Evolutionary conservation across 2,888 invertebrate species (phyloP).

Genomic region (Tenthredo mesomela): DNA sequence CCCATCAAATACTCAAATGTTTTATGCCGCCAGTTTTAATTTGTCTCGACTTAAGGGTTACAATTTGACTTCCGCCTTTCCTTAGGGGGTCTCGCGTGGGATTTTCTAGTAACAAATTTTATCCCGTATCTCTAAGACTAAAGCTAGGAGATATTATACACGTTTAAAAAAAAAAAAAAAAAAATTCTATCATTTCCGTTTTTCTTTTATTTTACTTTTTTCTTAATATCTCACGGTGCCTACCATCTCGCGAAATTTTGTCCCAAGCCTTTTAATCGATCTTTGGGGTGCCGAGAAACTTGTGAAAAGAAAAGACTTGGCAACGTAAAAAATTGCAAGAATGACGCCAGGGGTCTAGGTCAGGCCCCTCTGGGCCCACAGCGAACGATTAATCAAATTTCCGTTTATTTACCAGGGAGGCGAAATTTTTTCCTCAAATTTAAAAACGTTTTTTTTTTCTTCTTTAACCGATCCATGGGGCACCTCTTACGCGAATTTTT

Average conservation of each 20-base stretch:
- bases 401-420: conserved; percentile 64
- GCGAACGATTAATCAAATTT: conserved; percentile 73
- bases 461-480: not conserved
- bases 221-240: conserved; percentile 44
- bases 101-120: conserved; percentile 5
- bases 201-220: conserved; percentile 32
- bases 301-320: conserved; percentile 30
- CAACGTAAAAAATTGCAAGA: conserved; percentile 49
- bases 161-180: not conserved
- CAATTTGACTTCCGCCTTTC: conserved; percentile 46
- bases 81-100: conserved; percentile 48
- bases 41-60: conserved; percentile 49
- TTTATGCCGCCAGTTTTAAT: conserved; percentile 48
- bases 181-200: conserved; percentile 44
- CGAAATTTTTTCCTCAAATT: conserved; percentile 47
- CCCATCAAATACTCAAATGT: conserved; percentile 9
- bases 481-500: conserved; percentile 59
- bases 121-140: not conserved
- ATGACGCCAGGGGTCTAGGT: conserved; percentile 45
- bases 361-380: conserved; percentile 53
- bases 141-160: not conserved
- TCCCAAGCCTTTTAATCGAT: conserved; percentile 50
- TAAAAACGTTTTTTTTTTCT: conserved; percentile 26
- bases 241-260: conserved; percentile 3
- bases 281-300: conserved; percentile 38